Base-by-base conservation (phyloP, 2,113 vertebrate species). In the Callionymus lyra region DNA sequence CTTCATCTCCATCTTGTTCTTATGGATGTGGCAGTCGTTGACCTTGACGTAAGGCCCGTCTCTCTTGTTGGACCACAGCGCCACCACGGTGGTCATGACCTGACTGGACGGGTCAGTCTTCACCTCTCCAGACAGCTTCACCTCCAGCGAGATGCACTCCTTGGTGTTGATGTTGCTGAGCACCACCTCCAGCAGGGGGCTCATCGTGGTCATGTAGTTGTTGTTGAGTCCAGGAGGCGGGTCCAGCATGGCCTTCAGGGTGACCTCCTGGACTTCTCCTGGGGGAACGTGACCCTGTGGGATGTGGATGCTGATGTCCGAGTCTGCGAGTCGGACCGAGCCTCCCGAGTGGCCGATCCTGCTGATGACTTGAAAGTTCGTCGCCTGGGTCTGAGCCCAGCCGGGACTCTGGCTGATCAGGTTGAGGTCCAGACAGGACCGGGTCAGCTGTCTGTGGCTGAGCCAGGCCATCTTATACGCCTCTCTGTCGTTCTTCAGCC, bases 401-500 rank as follows among this genome's bases (percentile, higher is more conserved):
- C 95, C 95, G 2, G 82, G 91, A 59, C 87, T 95, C 41, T 91
- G 90, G 59, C 86, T 91, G 53, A 92, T 88, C 44, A 85, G 68
- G 50, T 90, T 89, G 44, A 97, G 80, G 79, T 97, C 89, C 41
- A 97, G 56, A 44, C 92, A 97, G 15, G 95, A 97, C 2, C 91
- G 83, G 0, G 93, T 90, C 10, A 98, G 77, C 49, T 97, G 93
- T 31, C 91, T 83, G 42, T 93, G 92, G 72, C 87, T 97, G 71
- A 98, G 47, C 95, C 95, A 98, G 48, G 92, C 93, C 87, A 90
- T 88, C 68, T 87, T 97, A 63, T 97, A 95, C 37, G 94, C 95
- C 57, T 96, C 91, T 2, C 90, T 86, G 50, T 97, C 91, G 53
- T 89, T 85, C 38, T 87, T 91, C 40, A 95, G 74, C 84, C 89